phyloP scores from a whole-genome alignment of 2,113 vertebrate genomes.

The Carassius auratus region DNA sequence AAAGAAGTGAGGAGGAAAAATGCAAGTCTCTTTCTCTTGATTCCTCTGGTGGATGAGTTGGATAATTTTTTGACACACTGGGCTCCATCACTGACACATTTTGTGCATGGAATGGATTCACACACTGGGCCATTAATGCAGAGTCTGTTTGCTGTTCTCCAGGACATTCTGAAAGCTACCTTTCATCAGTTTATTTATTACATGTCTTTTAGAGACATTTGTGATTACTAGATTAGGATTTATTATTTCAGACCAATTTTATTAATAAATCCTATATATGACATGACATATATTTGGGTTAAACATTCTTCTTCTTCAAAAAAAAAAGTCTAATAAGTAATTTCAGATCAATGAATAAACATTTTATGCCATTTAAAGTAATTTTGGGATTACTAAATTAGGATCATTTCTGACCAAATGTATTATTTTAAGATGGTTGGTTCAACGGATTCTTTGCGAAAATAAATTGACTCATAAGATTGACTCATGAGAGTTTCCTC shows the following conservation, averaged over 20 bases:
- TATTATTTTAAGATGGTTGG: neutral
- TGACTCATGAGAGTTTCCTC: neutral
- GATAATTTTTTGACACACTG: conserved; percentile 56
- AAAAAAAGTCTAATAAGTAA: too few relatives aligned
- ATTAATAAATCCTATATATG: too few relatives aligned
- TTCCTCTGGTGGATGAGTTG: conserved; percentile 20
- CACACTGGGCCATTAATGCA: conserved; percentile 1
- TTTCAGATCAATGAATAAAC: too few relatives aligned
- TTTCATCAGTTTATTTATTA: too few relatives aligned
- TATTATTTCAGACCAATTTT: too few relatives aligned
- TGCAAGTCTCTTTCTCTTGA: conserved; percentile 35
- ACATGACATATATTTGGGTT: too few relatives aligned
- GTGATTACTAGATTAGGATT: too few relatives aligned
- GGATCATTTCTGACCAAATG: neutral
- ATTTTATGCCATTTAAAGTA: too few relatives aligned
- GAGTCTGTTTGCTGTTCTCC: conserved; percentile 13
- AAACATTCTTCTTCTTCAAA: too few relatives aligned
- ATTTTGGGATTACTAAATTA: too few relatives aligned
- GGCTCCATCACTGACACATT: conserved; percentile 40
- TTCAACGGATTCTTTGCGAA: neutral
- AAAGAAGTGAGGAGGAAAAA: conserved; percentile 50
- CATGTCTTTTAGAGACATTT: too few relatives aligned
- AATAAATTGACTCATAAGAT: neutral
- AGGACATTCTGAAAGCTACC: conserved; percentile 13
- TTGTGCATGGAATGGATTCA: neutral